Conservation (phyloP, 2,113 vertebrate genomes). For the Leucopsar rothschildi region DNA sequence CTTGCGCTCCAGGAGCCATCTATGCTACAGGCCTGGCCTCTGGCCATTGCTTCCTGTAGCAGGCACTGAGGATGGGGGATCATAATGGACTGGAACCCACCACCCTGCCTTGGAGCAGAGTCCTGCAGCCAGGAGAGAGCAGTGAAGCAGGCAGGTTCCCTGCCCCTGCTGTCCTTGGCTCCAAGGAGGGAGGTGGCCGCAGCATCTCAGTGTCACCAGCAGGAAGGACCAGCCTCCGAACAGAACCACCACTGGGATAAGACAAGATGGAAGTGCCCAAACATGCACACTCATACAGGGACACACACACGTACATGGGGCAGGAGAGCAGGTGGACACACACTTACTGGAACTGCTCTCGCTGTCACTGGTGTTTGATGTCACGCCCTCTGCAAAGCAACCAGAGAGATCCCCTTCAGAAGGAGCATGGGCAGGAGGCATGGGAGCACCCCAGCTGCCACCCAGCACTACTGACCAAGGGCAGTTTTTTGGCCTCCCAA, state of each 20-base stretch:
- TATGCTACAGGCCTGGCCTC: not conserved
- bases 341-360: slow-evolving; percentile 99
- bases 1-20: not conserved
- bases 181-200: not conserved
- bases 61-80: not conserved
- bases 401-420: slow-evolving; percentile 71
- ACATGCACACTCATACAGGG: not conserved
- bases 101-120: not conserved
- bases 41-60: not conserved
- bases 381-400: slow-evolving; percentile 93
- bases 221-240: slow-evolving; percentile 37
- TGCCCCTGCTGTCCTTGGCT: not conserved
- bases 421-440: not conserved
- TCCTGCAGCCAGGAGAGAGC: not conserved
- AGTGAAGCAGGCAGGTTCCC: not conserved
- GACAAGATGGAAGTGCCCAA: slow-evolving; percentile 18
- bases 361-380: slow-evolving; percentile 99
- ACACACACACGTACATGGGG: not conserved
- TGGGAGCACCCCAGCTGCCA: not conserved
- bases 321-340: not conserved
- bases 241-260: not conserved
- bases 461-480: not conserved
- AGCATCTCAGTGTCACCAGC: slow-evolving; percentile 37
- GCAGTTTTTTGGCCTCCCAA: not conserved
- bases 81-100: not conserved